Base-by-base conservation (phyloP, 2,888 invertebrate genomes). In the Linyphia triangularis region DNA sequence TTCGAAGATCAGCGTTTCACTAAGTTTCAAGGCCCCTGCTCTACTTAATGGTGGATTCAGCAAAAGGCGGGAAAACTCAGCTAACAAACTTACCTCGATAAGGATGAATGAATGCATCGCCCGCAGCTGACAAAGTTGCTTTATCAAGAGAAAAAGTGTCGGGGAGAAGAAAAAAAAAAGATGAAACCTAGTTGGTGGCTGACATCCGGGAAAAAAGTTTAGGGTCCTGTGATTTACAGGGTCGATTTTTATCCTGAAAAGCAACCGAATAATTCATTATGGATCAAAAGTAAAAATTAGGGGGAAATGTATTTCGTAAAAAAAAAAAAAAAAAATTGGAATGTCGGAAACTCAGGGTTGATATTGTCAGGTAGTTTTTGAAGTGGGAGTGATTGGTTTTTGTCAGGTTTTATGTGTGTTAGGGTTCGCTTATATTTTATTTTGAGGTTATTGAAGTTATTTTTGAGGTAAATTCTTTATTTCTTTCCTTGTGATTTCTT, bases 101-200 rank as follows among this genome's bases (percentile, higher is more conserved):
- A 67, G 67, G 57, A 79, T 79, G 79, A 79, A 79, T 79, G 79
- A 26, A 67, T 79, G 13, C 67, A 79, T 79, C 79, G 67, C 79
- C 79, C 26, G 51, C 79, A 79, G 79, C 79, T 79, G 79, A 79
- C 79, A 24, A 67, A 67, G 79, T 67, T 65, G 79, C 79, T 67
- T 79, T 57, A 79, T 77, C 77, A 26, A 37, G 67, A 22, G 13
- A 67, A 79, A 79, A 51, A 51, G n/a, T 51, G 51, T 28, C 26
- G 22, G 33, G 16, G n/a, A 10, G 40, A 40, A 40, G 10, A 40
- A 40, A 51, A 51, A n/a, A n/a, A 51, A 51, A 79, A 79, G 67
- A 37, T 24, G 40, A 61, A 5, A 6, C 10, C 63, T 30, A 73
- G 59, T 77, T 77, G 63, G 51, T 51, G 40, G 77, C 26, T 77